Evolutionary conservation across 1,140 invertebrate species (phyloP), one percentile per base, ranked within the genome.

Genomic region (Caenorhabditis inopinata): DNA sequence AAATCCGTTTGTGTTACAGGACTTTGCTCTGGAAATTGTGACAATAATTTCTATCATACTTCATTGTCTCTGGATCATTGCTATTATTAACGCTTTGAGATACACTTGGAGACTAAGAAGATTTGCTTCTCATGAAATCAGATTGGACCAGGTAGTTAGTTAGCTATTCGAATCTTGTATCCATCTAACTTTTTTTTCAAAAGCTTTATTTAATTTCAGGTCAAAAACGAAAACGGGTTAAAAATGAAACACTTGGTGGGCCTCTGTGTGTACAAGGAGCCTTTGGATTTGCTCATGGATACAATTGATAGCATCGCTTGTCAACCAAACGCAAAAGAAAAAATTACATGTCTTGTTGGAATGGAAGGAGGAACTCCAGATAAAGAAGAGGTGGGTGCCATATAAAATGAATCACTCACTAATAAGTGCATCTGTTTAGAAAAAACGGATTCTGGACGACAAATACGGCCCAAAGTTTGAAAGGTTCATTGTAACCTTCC

Each of bases 361-460:
- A 79, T 85, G 81, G 84, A 85, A 75, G 78, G 84, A 58, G 82
- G 82, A 23, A 85, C 84, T 29, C 84, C 84, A 16, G 84, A 85
- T 42, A 84, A 84, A 53, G 83, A 84, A 68, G 49, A 79, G 75
- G 82, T 78, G 51, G 25, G 48, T 27, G 14, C 14, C 42, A n/a
- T 25, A 12, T 16, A n/a, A 21, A 35, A 46, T 45, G 62, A 46
- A 12, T 46, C 46, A 49, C 16, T 68, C 27, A 21, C 21, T 29
- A 48, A 78, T 23, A 11, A 12, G n/a, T 42, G 1, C 25, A 21
- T 42, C 42, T 47, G 4, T 81, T 82, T 47, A 82, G 81, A 83
- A 81, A 74, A 47, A 74, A 21, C 6, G 35, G 21, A 53, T 82
- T 5, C 68, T 84, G 21, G 45, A 79, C 48, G 74, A 74, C n/a